A percentile compares a stretch with the other conserved stretches of the same genome.
Evolutionary conservation across 1,140 invertebrate genomes (phyloP).

Genomic region (Musca domestica): DNA sequence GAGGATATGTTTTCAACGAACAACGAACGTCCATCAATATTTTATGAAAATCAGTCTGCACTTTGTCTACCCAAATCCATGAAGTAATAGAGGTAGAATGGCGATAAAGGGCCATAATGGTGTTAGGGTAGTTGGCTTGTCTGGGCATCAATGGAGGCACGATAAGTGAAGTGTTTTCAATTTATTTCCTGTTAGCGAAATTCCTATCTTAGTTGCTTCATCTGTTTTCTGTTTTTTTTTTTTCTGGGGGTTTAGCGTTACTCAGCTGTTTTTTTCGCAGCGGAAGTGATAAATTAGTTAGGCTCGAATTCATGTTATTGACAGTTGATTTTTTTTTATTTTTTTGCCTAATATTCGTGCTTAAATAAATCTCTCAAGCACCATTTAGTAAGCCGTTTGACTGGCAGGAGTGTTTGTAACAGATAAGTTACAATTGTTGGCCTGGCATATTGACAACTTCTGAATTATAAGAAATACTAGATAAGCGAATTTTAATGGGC

Average conservation of each 20-base stretch:
- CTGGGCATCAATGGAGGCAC: not conserved
- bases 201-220: conserved; percentile 5
- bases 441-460: too few relatives aligned
- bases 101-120: not conserved
- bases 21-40: conserved; percentile 52
- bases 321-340: too few relatives aligned
- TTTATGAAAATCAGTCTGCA: conserved; percentile 50
- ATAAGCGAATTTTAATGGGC: too few relatives aligned
- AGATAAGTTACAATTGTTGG: too few relatives aligned
- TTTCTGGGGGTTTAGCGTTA: not conserved
- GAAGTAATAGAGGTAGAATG: conserved; percentile 27
- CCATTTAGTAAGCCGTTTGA: too few relatives aligned
- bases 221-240: conserved; percentile 15
- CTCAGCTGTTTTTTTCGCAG: not conserved
- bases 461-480: too few relatives aligned
- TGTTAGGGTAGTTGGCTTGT: not conserved
- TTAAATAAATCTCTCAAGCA: too few relatives aligned
- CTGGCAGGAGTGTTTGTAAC: too few relatives aligned
- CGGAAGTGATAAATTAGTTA: conserved; percentile 22
- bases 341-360: too few relatives aligned
- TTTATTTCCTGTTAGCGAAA: conserved; percentile 9
- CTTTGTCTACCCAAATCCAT: conserved; percentile 16
- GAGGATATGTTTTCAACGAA: conserved; percentile 40
- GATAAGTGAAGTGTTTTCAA: conserved; percentile 21
- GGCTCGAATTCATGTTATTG: not conserved